phyloP scores from a whole-genome alignment of 2,888 invertebrate species.

The Physocephala rufipes region DNA sequence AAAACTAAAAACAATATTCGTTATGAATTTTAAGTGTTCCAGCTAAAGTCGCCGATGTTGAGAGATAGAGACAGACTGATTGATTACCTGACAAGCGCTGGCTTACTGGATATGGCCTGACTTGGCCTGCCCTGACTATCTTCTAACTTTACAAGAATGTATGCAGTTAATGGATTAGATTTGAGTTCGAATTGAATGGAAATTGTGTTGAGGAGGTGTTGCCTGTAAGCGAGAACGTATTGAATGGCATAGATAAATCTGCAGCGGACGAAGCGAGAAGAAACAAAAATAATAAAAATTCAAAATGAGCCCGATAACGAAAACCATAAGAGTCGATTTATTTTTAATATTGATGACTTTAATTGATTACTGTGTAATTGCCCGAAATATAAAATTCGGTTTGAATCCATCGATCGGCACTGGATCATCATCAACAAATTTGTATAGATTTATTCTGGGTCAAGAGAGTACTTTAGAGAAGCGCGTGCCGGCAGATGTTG shows the following conservation, averaged over 20 bases:
- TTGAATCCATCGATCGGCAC: neutral
- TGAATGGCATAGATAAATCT: neutral
- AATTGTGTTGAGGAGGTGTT: slow-evolving; percentile 3
- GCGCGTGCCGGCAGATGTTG: slow-evolving; percentile 48
- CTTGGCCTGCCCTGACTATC: neutral
- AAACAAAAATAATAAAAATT: too few species aligned
- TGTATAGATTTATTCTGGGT: slow-evolving; percentile 21
- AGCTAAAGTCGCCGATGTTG: slow-evolving; percentile 11
- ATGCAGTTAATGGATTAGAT: slow-evolving; percentile 17
- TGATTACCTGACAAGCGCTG: slow-evolving; percentile 1
- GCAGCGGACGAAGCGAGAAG: neutral
- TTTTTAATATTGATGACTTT: slow-evolving; percentile 8
- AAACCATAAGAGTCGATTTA: neutral
- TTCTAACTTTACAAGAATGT: slow-evolving; percentile 17
- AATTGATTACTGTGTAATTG: slow-evolving; percentile 1
- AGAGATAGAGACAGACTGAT: slow-evolving; percentile 23
- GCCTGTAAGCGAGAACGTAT: neutral
- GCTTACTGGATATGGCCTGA: slow-evolving; percentile 7
- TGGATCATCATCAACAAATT: too few species aligned
- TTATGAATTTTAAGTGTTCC: slow-evolving; percentile 32
- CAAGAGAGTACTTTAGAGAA: slow-evolving; percentile 26
- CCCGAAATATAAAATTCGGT: neutral
- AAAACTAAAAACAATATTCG: slow-evolving; percentile 30
- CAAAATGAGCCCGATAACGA: slow-evolving; percentile 12
- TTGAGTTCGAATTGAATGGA: slow-evolving; percentile 5